Base-by-base conservation (phyloP, 2,113 vertebrate species). In the Myocastor coypus region DNA sequence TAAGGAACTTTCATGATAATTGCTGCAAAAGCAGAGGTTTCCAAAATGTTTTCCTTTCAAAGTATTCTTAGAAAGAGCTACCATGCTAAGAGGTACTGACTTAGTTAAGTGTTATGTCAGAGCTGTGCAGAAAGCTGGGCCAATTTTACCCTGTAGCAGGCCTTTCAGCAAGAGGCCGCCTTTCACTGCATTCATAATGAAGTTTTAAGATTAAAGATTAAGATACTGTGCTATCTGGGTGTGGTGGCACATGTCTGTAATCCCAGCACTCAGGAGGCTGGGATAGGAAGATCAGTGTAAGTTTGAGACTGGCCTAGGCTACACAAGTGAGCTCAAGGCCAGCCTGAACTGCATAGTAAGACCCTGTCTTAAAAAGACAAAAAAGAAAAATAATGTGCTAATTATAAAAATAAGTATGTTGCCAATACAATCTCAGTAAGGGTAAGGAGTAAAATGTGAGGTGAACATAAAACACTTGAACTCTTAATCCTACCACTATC, bases 201-300 rank as follows among this genome's bases (percentile, higher is more conserved):
- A 64, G 77, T 87, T 92, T 93, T 92, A 96, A 57, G n/a, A 86
- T n/a, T 91, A 61, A 78, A 50, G 16, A 85, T 8, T 52, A 94
- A 86, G 32, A 68, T 61, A 78, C 78, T n/a, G 26, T 19, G 28
- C 55, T 78, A 94, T 4, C 46, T 46, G 46, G 46, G 46, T 8
- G 46, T 46, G 46, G 46, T 46, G 46, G 46, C 8, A 8, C 46
- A 46, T 46, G 46, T 8, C 46, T 46, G 46, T 46, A 46, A 46
- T 46, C 46, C 46, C 46, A 46, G 46, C 46, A 46, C 46, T 46
- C 46, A 46, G 46, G 46, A 46, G 46, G 46, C 46, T 46, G 46
- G 8, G 46, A 8, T 8, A 46, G 46, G 46, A 46, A 8, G 46
- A 46, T 46, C 46, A 8, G 46, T 46, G 46, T 5, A 8, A 46